Base-by-base conservation (phyloP, 2,113 vertebrate species). In the Pao palembangensis region DNA sequence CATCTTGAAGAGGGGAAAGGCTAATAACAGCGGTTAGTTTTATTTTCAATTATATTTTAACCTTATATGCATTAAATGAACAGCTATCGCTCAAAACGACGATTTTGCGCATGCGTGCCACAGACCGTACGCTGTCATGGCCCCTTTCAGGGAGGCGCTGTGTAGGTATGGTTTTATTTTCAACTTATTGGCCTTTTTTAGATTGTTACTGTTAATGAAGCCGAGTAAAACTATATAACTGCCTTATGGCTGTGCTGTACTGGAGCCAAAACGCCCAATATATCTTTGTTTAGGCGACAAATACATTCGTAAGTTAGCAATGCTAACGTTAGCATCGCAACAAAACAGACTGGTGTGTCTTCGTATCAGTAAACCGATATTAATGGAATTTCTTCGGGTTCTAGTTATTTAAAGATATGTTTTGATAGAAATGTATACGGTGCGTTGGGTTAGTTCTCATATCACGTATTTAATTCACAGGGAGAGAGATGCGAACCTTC, bases 121-220 rank as follows among this genome's bases (percentile, higher is more conserved):
- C 0, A 3, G 5, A 5, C n/a, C 41, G 13, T 2, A 2, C 0
- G 48, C 64, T 54, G 57, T 61, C 64, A 88, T 85, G 87, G 81
- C 67, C 34, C 68, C 71, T 16, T 58, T 64, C 70, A 58, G 48
- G 58, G 61, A 75, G 54, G 51, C 69, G 41, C 82, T 78, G 64
- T 81, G 63, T 52, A 58, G 78, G 67, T 78, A 73, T 83, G 70
- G 76, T 75, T 46, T 46, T 64, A 21, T 66, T 73, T 82, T 71
- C 28, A 50, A 17, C 16, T 0, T 16, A 1, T 0, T 47, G 19
- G 59, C 60, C 0, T 18, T 3, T 64, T 38, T 41, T 8, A 42
- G 6, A 34, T 12, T 11, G 0, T 0, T 2, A 0, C 0, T 8
- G 0, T 21, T 71, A 54, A 7, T 46, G 15, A 12, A 11, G 25